Percentiles rank a stretch among this genome's conserved stretches.
Evolutionary conservation across 2,888 invertebrate species (phyloP).

Genomic region (Torymus aiolomorphi): DNA sequence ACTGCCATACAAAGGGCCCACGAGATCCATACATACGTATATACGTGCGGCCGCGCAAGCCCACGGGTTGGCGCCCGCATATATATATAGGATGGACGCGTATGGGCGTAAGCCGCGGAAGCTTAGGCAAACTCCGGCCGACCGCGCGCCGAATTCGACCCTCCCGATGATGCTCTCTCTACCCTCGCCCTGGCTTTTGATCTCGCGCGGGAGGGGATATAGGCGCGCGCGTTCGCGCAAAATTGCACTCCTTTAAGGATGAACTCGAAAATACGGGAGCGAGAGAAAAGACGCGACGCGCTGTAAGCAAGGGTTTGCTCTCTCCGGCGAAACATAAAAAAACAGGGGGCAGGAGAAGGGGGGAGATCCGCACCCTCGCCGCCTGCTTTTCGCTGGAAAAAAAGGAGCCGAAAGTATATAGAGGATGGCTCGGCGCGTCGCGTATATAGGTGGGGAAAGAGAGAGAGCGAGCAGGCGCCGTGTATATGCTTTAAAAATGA

Average conservation of each 20-base stretch:
- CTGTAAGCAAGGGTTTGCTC: too few species aligned
- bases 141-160: conserved; percentile 16
- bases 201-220: not conserved
- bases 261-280: not conserved
- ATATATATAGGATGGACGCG: not conserved
- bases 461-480: not conserved
- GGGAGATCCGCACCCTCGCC: too few species aligned
- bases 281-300: not conserved
- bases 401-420: conserved; percentile 1
- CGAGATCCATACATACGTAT: conserved; percentile 6
- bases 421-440: conserved; percentile 9
- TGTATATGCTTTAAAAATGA: not conserved
- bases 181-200: conserved; percentile 19
- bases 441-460: not conserved
- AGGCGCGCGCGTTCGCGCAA: not conserved
- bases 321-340: not conserved
- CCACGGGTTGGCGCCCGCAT: not conserved
- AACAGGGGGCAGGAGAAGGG: not conserved
- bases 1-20: conserved; percentile 20
- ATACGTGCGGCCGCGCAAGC: not conserved
- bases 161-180: conserved; percentile 7
- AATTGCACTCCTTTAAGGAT: conserved; percentile 32
- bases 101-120: conserved; percentile 7
- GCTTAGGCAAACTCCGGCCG: conserved; percentile 27
- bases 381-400: too few species aligned